Evolutionary conservation across 1,140 invertebrate species (phyloP), one percentile per base, ranked within the genome.

Genomic region (Lepidurus apus): DNA sequence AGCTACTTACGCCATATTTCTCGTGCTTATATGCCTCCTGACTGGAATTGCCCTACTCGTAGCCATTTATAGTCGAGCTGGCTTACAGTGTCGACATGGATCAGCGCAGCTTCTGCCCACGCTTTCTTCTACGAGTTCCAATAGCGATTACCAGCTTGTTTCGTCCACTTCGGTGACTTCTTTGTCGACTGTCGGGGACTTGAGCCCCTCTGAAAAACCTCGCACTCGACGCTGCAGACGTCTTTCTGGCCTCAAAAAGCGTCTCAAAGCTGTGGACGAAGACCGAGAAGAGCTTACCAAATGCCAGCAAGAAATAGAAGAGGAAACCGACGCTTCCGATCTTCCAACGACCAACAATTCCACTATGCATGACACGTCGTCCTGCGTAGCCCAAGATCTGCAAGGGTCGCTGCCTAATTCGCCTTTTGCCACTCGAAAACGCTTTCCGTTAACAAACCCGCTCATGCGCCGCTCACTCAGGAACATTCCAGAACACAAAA

Each of bases 161-260:
- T 65, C 53, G 21, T 65, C 53, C 53, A 65, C 53, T 17, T 65
- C 53, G 53, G 53, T 65, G 53, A 65, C 53, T 65, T 65, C 53
- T 7, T 13, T 65, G 6, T 65, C 53, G 17, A n/a, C 53, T 65
- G 53, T n/a, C 53, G 53, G 10, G 53, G 53, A 65, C 53, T 21
- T 7, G 6, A 65, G 8, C 21, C 6, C 53, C 21, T 5, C 53
- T 21, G 8, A 11, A 17, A 65, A 65, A 65, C 53, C 21, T 65
- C 4, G 17, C 53, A 65, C 53, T 65, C 53, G 53, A 65, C 53
- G 53, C 8, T 21, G 53, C 7, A 9, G 53, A 21, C 53, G 21
- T 65, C 21, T 65, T 13, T 13, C 53, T 13, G 53, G 17, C 13
- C 13, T 65, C 17, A 65, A 65, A 21, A 65, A 65, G 53, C 53